A percentile compares a stretch with the other conserved stretches of the same genome.
phyloP scores from a whole-genome alignment of 2,888 invertebrate genomes.

The Apocheima hispidaria region DNA sequence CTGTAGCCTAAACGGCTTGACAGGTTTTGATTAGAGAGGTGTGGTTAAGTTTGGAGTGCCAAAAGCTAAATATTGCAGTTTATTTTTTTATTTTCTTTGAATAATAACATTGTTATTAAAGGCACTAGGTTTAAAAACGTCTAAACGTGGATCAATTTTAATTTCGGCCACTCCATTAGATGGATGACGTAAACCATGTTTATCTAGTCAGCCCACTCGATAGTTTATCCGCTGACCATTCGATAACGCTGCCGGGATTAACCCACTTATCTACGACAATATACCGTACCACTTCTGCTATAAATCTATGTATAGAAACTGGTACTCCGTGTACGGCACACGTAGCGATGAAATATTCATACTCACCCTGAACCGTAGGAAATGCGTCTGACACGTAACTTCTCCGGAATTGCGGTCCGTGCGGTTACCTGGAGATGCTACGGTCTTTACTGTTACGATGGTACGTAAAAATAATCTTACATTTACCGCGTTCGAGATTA shows the following conservation, averaged over 20 bases:
- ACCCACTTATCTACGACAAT: slow-evolving; percentile 32
- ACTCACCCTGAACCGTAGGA: slow-evolving; percentile 15
- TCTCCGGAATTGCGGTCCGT: slow-evolving; percentile 27
- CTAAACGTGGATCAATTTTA: slow-evolving; percentile 3
- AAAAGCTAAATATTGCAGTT: too few relatives aligned
- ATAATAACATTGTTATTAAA: not conserved
- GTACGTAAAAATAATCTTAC: slow-evolving; percentile 15
- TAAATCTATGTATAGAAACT: slow-evolving; percentile 23
- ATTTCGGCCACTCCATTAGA: not conserved
- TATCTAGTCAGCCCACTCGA: slow-evolving; percentile 20
- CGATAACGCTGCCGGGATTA: slow-evolving; percentile 26
- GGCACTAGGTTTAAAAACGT: not conserved
- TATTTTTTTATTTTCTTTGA: not conserved
- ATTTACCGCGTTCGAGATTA: slow-evolving; percentile 11
- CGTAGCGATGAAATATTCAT: slow-evolving; percentile 36
- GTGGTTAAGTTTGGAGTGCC: too few relatives aligned
- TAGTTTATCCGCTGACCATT: slow-evolving; percentile 21
- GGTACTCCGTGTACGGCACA: not conserved
- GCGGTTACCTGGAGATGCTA: slow-evolving; percentile 25
- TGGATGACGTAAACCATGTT: slow-evolving; percentile 19
- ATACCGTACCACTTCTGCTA: slow-evolving; percentile 29
- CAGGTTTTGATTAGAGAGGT: too few relatives aligned
- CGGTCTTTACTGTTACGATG: slow-evolving; percentile 23
- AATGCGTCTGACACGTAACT: slow-evolving; percentile 27
- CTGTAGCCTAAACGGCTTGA: too few relatives aligned